Conservation (phyloP, 2,113 vertebrate genomes). For the Neofelis nebulosa region DNA sequence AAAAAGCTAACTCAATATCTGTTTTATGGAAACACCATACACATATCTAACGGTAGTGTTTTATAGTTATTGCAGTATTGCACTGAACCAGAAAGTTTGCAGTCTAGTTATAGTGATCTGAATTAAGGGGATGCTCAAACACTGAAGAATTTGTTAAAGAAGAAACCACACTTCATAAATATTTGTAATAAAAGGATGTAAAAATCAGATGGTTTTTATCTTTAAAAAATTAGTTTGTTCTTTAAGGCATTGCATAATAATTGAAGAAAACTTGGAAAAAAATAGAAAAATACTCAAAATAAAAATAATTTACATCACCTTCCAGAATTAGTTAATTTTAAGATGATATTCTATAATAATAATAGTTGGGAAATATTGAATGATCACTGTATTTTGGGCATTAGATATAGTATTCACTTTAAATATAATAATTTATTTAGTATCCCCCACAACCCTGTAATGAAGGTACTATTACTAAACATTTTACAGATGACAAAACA, state of each 20-base stretch:
- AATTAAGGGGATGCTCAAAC: neutral
- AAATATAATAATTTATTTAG: neutral
- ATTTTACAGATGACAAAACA: neutral
- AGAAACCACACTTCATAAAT: neutral
- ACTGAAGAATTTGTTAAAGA: neutral
- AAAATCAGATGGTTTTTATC: neutral
- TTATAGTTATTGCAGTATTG: neutral
- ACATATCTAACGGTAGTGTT: neutral
- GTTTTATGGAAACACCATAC: neutral
- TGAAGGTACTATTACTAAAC: neutral
- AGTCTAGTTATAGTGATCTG: neutral
- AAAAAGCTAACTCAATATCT: neutral
- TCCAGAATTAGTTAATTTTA: neutral
- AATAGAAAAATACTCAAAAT: neutral
- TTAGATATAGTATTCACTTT: neutral
- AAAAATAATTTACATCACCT: neutral
- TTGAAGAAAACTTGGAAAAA: slow-evolving; percentile 8
- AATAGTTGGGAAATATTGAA: neutral
- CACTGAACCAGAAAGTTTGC: neutral
- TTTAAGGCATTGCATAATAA: slow-evolving; percentile 18
- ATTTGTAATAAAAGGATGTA: neutral
- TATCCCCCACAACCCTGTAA: neutral
- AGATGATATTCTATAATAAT: neutral
- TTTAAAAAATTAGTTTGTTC: neutral
- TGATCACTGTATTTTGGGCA: neutral